These are phyloP conservation scores for Volucella inflata DNA, from an alignment of 2,888 invertebrate species.

Conservation along the genomic window DNA sequence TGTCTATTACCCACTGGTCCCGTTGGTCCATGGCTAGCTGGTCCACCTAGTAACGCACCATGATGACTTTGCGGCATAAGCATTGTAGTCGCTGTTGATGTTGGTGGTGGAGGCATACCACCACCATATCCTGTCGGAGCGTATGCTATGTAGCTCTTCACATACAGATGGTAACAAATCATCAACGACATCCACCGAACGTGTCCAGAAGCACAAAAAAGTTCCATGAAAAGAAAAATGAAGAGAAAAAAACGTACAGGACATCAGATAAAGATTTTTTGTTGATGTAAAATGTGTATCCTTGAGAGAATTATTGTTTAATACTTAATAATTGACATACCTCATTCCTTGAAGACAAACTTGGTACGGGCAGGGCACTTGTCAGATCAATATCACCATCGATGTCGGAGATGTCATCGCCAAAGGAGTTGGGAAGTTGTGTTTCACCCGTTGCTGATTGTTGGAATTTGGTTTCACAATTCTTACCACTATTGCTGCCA, in stretches of 20 bases:
- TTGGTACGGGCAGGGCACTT: slow-evolving; percentile 86
- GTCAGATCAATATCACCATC: slow-evolving; percentile 89
- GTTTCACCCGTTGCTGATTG: slow-evolving; percentile 89
- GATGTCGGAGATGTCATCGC: slow-evolving; percentile 93
- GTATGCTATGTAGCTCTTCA: slow-evolving; percentile 82
- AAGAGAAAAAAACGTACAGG: slow-evolving; percentile 18
- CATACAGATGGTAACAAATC: slow-evolving; percentile 23
- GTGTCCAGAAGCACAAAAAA: slow-evolving; percentile 57
- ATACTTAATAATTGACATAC: slow-evolving; percentile 76
- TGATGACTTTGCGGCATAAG: slow-evolving; percentile 80
- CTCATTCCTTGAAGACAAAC: slow-evolving; percentile 82
- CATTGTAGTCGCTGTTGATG: slow-evolving; percentile 81
- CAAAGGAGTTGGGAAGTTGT: slow-evolving; percentile 91
- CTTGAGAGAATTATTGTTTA: slow-evolving; percentile 75
- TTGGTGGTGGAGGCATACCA: slow-evolving; percentile 79
- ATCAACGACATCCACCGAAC: slow-evolving; percentile 36
- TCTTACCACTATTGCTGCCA: slow-evolving; percentile 77
- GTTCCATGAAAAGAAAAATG: slow-evolving; percentile 76
- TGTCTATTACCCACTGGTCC: slow-evolving; percentile 75
- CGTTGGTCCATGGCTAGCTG: slow-evolving; percentile 70
- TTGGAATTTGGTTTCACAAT: slow-evolving; percentile 85
- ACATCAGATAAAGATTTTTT: slow-evolving; percentile 54
- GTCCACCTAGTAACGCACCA: slow-evolving; percentile 77
- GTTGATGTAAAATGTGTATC: slow-evolving; percentile 34
- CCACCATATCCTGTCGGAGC: slow-evolving; percentile 82